Evolutionary conservation across 2,113 vertebrate species (phyloP).

Genomic region (Epinephelus cyanopodus): DNA sequence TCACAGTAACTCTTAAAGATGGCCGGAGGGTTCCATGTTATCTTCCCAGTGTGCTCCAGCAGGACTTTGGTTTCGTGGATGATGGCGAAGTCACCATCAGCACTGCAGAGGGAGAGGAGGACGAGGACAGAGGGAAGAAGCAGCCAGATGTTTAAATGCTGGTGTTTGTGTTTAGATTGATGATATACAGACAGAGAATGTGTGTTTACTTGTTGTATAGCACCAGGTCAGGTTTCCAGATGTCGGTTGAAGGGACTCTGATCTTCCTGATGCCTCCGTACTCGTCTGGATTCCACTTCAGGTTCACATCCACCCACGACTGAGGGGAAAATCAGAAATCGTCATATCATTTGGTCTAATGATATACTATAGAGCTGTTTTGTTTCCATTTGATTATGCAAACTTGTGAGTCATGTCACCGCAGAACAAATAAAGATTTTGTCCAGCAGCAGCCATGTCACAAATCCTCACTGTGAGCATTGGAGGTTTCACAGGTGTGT

Average conservation of each 20-base stretch:
- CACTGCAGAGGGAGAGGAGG: conserved; percentile 79
- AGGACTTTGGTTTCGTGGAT: conserved; percentile 95
- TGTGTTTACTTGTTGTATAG: conserved; percentile 94
- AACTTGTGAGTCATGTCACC: background rate
- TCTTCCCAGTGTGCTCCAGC: conserved; percentile 90
- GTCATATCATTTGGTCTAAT: background rate
- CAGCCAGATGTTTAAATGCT: background rate
- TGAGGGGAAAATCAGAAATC: background rate
- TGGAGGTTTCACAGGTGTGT: too few species aligned
- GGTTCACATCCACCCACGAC: conserved; percentile 93
- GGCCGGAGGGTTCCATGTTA: conserved; percentile 95
- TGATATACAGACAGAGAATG: background rate
- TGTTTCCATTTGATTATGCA: background rate
- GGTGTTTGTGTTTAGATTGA: background rate
- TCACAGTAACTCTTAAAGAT: conserved; percentile 99
- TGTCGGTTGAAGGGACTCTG: conserved; percentile 88
- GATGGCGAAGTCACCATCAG: conserved; percentile 95
- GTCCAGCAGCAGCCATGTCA: background rate
- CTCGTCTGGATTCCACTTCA: conserved; percentile 91
- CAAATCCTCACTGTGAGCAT: background rate
- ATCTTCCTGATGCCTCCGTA: conserved; percentile 93
- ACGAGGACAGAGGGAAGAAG: background rate
- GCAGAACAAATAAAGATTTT: background rate
- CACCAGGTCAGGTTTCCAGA: conserved; percentile 94
- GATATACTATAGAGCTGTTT: background rate